Evolutionary conservation across 1,140 invertebrate genomes (phyloP).

Genomic region (Bombus breviceps): DNA sequence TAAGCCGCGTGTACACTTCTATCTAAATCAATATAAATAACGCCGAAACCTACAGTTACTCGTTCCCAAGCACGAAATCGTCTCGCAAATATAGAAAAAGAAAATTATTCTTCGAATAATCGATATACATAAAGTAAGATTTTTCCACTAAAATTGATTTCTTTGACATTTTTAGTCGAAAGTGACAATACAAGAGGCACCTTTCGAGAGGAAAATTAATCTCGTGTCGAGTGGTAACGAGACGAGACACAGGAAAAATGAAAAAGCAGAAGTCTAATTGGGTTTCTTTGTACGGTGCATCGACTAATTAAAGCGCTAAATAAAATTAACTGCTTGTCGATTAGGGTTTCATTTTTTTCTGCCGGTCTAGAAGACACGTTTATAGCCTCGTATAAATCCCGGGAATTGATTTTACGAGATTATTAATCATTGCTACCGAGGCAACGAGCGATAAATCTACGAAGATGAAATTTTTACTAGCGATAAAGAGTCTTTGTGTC

Average conservation of each 20-base stretch:
- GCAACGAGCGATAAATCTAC: not conserved
- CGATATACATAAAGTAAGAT: not conserved
- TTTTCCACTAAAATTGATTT: not conserved
- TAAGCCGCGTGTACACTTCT: no score
- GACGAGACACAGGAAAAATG: not conserved
- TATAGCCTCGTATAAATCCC: slow-evolving; percentile 6
- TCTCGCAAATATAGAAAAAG: no score
- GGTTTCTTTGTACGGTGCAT: not conserved
- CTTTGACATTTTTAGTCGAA: no score
- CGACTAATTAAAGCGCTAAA: not conserved
- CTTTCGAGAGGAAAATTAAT: not conserved
- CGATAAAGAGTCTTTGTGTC: not conserved
- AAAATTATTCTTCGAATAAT: not conserved
- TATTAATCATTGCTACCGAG: not conserved
- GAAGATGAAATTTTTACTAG: slow-evolving; percentile 2
- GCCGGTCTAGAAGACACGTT: not conserved
- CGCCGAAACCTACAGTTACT: not conserved
- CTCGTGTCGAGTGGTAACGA: not conserved
- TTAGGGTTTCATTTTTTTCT: not conserved
- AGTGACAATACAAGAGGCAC: not conserved
- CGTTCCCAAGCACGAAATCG: not conserved
- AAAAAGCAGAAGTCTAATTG: not conserved
- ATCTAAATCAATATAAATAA: no score
- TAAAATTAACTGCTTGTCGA: not conserved
- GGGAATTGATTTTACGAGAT: slow-evolving; percentile 17